A percentile compares a stretch with the other conserved stretches of the same genome.
These are phyloP conservation scores for Acropora yongei DNA, from an alignment of 64 coral and sea anemone species.

Conservation along the genomic window DNA sequence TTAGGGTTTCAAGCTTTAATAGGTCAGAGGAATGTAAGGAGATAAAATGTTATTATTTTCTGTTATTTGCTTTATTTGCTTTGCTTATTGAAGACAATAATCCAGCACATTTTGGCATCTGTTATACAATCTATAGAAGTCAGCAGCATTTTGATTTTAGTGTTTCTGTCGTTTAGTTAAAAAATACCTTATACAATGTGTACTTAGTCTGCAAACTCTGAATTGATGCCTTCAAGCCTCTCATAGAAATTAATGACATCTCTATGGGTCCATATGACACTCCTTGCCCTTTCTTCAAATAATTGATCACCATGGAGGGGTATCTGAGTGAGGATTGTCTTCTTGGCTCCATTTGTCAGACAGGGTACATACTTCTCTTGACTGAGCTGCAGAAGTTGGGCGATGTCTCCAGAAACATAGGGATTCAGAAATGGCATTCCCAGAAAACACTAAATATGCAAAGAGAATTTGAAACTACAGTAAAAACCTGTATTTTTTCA, in stretches of 20 bases:
- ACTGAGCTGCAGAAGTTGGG: conserved; percentile 53
- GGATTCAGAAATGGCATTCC: conserved; percentile 56
- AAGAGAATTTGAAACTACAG: conserved; percentile 5
- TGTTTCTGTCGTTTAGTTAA: background rate
- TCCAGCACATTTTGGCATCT: too few species aligned
- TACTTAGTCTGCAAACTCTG: conserved; percentile 71
- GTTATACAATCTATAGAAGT: too few species aligned
- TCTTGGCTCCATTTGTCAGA: background rate
- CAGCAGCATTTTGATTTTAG: too few species aligned
- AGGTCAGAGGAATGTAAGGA: too few species aligned
- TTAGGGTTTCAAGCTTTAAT: too few species aligned
- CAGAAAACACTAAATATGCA: conserved; percentile 49
- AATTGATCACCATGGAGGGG: conserved; percentile 63
- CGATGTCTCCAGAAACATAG: conserved; percentile 45
- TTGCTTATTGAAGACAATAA: too few species aligned
- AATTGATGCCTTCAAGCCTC: conserved; percentile 32
- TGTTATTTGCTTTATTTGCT: too few species aligned
- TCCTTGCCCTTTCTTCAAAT: conserved; percentile 63
- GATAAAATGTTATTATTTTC: too few species aligned
- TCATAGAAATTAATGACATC: conserved; percentile 48
- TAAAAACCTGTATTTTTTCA: background rate
- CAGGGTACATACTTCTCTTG: conserved; percentile 60
- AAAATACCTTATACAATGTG: conserved; percentile 54
- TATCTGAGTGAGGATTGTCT: conserved; percentile 41
- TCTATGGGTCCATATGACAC: conserved; percentile 61